Percentiles rank a stretch among this genome's conserved stretches.
These are phyloP conservation scores for Drosophila yooni DNA, from an alignment of 2,888 invertebrate genomes.

Conservation along the genomic window DNA sequence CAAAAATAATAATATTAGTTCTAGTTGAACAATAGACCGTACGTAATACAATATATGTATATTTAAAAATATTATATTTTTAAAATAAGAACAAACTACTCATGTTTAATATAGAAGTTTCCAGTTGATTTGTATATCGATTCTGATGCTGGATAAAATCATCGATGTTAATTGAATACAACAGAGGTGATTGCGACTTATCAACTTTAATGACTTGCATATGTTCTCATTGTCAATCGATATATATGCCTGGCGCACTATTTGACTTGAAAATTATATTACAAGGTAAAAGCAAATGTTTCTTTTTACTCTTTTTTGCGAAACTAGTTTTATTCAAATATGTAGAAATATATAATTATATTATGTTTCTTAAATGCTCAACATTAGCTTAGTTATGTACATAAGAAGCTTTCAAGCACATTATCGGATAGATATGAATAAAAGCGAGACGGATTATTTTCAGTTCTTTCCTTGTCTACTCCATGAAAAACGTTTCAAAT, in stretches of 20 bases:
- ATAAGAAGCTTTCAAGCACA: not conserved
- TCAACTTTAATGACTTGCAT: not conserved
- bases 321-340: not conserved
- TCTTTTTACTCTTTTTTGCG: not conserved
- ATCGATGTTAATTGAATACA: slow-evolving; percentile 1
- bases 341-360: not conserved
- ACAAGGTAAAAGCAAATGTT: not conserved
- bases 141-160: not conserved
- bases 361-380: not conserved
- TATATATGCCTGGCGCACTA: too few species aligned
- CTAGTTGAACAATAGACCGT: not conserved
- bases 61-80: not conserved
- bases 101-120: not conserved
- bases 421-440: slow-evolving; percentile 2
- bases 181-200: not conserved
- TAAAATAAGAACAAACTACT: not conserved
- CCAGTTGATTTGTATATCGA: not conserved
- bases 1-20: not conserved
- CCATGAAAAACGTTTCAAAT: not conserved
- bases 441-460: slow-evolving; percentile 18
- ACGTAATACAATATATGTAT: not conserved
- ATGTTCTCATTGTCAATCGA: not conserved
- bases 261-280: not conserved
- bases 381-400: not conserved
- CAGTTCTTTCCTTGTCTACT: slow-evolving; percentile 10